phyloP scores from a whole-genome alignment of 2,797 vertebrate genomes.

The Chrysocyon brachyurus region DNA sequence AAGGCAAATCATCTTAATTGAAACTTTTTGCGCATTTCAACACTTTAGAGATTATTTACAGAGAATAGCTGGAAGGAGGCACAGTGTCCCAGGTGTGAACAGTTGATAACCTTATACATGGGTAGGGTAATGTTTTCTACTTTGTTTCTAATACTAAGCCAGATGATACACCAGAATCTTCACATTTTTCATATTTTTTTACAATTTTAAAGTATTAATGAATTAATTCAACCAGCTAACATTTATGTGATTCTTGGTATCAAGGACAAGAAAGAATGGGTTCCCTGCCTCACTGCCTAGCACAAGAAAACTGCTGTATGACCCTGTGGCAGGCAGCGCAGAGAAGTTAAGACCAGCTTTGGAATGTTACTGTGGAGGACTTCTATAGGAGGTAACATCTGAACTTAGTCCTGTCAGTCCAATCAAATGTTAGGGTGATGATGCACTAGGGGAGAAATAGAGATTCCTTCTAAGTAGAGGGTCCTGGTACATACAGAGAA shows the following conservation, averaged over 20 bases:
- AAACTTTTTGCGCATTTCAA: conserved; percentile 21
- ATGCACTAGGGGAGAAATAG: neutral
- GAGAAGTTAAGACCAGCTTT: neutral
- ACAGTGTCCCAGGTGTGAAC: neutral
- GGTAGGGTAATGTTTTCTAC: neutral
- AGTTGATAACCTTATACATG: neutral
- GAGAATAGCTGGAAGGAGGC: neutral
- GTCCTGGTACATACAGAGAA: neutral
- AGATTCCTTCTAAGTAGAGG: neutral
- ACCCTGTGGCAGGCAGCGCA: neutral
- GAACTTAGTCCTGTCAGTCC: neutral
- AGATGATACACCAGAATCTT: neutral
- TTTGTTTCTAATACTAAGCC: conserved; percentile 41
- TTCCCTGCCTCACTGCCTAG: neutral
- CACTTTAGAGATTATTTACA: neutral
- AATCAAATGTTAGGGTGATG: neutral
- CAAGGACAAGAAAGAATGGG: neutral
- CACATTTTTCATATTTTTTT: neutral
- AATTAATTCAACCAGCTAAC: neutral
- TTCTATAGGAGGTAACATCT: neutral
- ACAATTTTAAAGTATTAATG: conserved; percentile 1
- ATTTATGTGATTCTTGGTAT: neutral
- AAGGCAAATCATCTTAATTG: neutral
- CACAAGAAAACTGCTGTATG: neutral
- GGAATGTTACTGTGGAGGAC: neutral